phyloP scores from a whole-genome alignment of 35 echinoderm and acorn worm species.

The Heliocidaris tuberculata region DNA sequence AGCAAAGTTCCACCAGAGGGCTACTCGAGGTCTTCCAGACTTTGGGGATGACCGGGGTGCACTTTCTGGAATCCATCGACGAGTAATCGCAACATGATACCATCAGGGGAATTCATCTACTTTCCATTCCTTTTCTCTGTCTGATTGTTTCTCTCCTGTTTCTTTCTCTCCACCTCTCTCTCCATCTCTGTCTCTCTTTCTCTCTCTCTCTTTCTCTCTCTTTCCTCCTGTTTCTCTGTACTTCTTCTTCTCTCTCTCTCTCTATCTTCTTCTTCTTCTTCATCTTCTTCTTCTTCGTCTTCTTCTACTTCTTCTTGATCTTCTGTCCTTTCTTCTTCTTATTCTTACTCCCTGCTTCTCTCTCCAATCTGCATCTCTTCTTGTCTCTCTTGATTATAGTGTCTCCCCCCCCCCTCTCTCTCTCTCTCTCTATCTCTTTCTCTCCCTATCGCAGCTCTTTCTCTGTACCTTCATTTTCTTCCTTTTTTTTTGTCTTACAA shows the following conservation, averaged over 20 bases:
- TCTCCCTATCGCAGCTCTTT: background rate
- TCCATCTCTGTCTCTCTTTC: background rate
- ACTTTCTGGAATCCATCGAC: conserved; percentile 15
- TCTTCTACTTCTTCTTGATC: background rate
- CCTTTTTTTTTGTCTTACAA: background rate
- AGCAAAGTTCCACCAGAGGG: background rate
- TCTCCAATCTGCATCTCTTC: background rate
- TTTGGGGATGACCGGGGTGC: background rate
- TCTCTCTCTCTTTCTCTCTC: background rate
- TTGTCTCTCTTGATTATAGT: background rate
- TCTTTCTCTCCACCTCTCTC: background rate
- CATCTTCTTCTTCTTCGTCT: background rate
- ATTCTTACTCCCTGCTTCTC: background rate
- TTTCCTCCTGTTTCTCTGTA: background rate
- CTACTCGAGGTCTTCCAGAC: background rate
- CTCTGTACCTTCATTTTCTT: background rate
- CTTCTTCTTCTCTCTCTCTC: background rate
- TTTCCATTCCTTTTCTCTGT: background rate
- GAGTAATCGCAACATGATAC: conserved; percentile 17
- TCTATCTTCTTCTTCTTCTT: background rate
- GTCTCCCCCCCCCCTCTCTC: background rate
- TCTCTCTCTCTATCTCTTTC: background rate
- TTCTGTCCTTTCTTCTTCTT: background rate
- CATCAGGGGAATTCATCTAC: conserved; percentile 4
- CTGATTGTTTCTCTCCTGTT: background rate